Percentiles rank a stretch among this genome's conserved stretches.
These are phyloP conservation scores for Andricus quercusramuli DNA, from an alignment of 2,888 invertebrate genomes.

Conservation along the genomic window DNA sequence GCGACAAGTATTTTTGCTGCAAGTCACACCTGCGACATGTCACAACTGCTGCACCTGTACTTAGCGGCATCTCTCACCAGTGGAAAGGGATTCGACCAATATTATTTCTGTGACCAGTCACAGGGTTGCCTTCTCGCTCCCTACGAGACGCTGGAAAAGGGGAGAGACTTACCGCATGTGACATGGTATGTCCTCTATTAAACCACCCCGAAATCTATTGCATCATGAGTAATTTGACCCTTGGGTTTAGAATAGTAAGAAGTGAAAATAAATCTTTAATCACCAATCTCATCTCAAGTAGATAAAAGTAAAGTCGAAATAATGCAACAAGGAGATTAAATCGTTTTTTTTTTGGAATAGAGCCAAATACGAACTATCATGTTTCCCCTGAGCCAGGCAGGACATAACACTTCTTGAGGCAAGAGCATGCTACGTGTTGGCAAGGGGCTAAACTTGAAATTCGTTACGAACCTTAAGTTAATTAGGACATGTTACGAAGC, in stretches of 20 bases:
- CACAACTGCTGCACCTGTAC: too few species aligned
- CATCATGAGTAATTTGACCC: not conserved
- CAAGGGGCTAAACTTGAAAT: slow-evolving; percentile 1
- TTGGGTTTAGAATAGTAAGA: not conserved
- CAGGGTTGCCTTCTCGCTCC: too few species aligned
- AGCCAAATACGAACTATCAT: not conserved
- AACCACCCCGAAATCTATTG: not conserved
- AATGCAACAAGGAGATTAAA: not conserved
- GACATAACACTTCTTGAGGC: not conserved
- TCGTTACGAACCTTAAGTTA: not conserved
- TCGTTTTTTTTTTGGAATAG: not conserved
- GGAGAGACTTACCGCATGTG: too few species aligned
- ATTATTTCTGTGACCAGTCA: too few species aligned
- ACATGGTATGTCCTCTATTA: too few species aligned
- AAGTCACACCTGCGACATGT: too few species aligned
- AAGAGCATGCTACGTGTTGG: slow-evolving; percentile 4
- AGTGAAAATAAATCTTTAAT: not conserved
- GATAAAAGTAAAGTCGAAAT: too few species aligned
- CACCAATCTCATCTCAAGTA: too few species aligned
- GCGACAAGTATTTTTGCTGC: too few species aligned
- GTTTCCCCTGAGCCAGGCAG: not conserved
- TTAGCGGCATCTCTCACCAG: too few species aligned
- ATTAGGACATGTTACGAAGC: not conserved
- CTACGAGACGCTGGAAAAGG: too few species aligned
- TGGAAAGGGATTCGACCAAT: too few species aligned